These are phyloP conservation scores for Psilopsiagon aurifrons DNA, from an alignment of 2,113 vertebrate species.

Conservation along the genomic window DNA sequence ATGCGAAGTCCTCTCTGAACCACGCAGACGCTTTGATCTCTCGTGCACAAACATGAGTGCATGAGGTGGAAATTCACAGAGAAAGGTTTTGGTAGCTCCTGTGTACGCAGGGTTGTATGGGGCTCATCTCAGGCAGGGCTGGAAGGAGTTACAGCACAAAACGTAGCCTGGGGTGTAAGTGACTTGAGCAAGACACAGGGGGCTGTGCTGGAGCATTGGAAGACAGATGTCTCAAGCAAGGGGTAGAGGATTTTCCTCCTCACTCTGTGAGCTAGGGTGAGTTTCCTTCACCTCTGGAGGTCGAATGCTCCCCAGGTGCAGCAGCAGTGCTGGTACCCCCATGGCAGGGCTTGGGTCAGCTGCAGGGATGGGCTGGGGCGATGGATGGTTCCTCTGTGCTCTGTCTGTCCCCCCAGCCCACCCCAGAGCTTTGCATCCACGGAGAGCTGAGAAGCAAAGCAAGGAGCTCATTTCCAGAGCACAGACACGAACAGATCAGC, in stretches of 20 bases:
- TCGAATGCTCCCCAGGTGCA: neutral
- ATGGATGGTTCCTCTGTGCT: neutral
- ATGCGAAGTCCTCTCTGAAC: neutral
- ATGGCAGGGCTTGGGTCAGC: neutral
- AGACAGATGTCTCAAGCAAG: neutral
- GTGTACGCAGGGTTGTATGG: accelerated
- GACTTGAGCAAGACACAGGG: neutral
- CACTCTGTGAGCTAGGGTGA: neutral
- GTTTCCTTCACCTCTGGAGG: neutral
- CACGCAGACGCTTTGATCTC: neutral
- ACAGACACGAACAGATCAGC: neutral
- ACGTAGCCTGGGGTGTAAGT: neutral
- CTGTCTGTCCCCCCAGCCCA: neutral
- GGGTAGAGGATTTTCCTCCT: neutral
- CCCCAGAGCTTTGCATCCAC: neutral
- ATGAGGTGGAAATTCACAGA: neutral
- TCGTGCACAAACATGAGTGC: neutral
- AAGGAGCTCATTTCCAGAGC: neutral
- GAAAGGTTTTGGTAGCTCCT: neutral
- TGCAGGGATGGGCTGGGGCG: neutral
- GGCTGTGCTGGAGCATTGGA: neutral
- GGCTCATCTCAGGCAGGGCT: neutral
- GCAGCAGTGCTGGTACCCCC: neutral
- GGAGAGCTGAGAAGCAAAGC: neutral
- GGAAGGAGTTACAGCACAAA: neutral